phyloP scores from a whole-genome alignment of 2,113 vertebrate genomes.

The Gnathonemus longibarbis region DNA sequence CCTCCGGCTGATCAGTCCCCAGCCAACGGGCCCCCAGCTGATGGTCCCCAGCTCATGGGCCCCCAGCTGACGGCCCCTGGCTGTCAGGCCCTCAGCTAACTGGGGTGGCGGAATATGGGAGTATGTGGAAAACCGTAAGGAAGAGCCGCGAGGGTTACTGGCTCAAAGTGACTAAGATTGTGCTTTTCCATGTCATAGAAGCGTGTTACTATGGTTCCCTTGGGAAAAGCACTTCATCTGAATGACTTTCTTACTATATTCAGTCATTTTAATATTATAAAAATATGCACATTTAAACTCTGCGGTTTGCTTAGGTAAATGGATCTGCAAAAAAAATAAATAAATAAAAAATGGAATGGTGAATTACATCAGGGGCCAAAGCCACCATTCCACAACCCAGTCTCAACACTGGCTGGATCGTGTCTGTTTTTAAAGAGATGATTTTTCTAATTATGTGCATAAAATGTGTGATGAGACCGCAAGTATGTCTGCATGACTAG shows the following conservation, averaged over 20 bases:
- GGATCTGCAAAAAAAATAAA: background rate
- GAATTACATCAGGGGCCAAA: background rate
- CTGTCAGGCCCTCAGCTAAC: background rate
- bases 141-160: background rate
- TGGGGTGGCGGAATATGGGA: background rate
- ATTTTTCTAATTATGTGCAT: background rate
- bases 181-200: background rate
- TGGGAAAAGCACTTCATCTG: background rate
- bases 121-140: background rate
- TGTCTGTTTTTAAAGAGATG: background rate
- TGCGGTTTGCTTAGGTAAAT: background rate
- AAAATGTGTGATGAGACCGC: background rate
- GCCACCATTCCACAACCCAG: background rate
- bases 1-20: background rate
- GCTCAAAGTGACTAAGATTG: background rate
- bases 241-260: background rate
- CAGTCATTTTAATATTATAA: background rate
- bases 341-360: background rate
- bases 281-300: background rate
- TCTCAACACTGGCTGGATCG: background rate
- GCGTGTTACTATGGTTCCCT: background rate
- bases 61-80: background rate
- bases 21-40: no score
- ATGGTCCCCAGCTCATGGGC: background rate
- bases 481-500: background rate